These are phyloP conservation scores for Linyphia triangularis DNA, from an alignment of 2,888 invertebrate genomes.

Conservation along the genomic window DNA sequence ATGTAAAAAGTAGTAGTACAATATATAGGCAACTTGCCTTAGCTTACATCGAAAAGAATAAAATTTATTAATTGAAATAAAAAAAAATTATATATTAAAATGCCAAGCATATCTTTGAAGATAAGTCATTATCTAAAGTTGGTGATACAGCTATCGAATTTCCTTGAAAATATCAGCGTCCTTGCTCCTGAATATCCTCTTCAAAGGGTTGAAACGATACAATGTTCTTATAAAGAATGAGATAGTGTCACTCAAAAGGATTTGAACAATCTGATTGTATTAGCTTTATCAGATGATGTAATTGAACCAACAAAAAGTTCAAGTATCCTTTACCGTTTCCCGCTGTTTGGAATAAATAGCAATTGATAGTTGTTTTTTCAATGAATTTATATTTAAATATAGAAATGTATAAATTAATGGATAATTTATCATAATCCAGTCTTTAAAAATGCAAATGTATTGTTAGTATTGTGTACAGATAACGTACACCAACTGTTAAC, in stretches of 20 bases:
- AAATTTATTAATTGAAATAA: background rate
- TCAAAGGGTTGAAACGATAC: background rate
- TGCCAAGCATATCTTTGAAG: background rate
- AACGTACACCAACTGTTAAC: too few species aligned
- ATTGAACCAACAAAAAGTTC: background rate
- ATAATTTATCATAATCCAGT: too few species aligned
- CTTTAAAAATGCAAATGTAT: too few species aligned
- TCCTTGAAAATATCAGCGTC: background rate
- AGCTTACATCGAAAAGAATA: background rate
- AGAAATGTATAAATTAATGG: too few species aligned
- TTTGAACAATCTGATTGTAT: background rate
- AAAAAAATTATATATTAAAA: background rate
- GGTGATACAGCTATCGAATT: background rate
- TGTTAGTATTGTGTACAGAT: too few species aligned
- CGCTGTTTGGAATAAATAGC: too few species aligned
- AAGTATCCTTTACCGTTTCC: too few species aligned
- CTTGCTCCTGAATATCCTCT: background rate
- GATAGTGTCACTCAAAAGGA: slow-evolving; percentile 3
- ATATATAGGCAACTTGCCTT: too few species aligned
- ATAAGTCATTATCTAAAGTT: background rate
- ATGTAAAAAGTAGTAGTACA: too few species aligned
- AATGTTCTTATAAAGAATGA: background rate
- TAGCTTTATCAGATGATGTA: background rate
- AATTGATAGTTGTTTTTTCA: too few species aligned
- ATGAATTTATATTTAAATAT: too few species aligned